A percentile compares a stretch with the other conserved stretches of the same genome.
Conservation (phyloP, 2,888 invertebrate species). For the Nephrotoma flavescens region DNA sequence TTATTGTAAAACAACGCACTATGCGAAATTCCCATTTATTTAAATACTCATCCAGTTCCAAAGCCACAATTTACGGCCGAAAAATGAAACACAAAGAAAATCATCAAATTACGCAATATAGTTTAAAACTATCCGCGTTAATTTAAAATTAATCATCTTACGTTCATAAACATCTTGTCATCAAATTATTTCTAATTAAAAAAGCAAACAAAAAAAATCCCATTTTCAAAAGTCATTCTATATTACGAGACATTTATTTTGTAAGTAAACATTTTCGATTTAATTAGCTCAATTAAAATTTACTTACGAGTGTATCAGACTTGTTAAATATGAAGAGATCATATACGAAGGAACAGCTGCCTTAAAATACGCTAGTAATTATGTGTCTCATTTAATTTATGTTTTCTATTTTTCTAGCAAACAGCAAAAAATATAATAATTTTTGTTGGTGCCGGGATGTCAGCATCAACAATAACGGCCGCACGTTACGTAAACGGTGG, state of each 20-base stretch:
- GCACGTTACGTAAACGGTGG: not conserved
- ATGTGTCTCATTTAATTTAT: not conserved
- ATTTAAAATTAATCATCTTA: not conserved
- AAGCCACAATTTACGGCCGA: too few relatives aligned
- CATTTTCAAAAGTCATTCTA: not conserved
- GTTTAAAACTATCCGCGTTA: not conserved
- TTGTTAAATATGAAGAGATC: not conserved
- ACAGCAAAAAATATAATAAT: conserved; percentile 3
- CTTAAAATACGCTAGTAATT: not conserved
- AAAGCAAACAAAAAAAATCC: not conserved
- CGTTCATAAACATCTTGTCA: not conserved
- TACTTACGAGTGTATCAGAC: not conserved
- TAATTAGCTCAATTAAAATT: not conserved
- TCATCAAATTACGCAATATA: not conserved
- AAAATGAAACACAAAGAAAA: not conserved
- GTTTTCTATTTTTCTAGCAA: not conserved
- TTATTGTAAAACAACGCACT: too few relatives aligned
- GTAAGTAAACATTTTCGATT: not conserved
- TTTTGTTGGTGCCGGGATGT: conserved; percentile 1
- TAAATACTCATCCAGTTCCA: too few relatives aligned
- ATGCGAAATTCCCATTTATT: too few relatives aligned
- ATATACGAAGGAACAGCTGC: not conserved
- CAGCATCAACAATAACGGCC: not conserved
- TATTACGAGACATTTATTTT: not conserved
- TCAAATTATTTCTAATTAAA: not conserved